Percentiles rank a stretch among this genome's conserved stretches.
These are phyloP conservation scores for Benthosema pterotum DNA, from an alignment of 2,797 vertebrate species.

Conservation along the genomic window DNA sequence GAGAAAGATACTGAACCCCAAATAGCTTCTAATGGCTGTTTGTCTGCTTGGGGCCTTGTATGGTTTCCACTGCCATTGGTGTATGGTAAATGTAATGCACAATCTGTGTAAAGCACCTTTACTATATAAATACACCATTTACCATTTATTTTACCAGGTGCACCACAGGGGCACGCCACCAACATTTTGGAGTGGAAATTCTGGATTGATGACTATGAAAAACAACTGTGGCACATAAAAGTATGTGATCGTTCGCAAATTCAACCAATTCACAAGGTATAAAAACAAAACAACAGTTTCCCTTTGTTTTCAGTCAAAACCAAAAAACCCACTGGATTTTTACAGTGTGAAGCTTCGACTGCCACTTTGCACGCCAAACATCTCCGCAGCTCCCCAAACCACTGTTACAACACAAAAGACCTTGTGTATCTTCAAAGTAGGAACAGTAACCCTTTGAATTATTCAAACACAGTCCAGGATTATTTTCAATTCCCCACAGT, in stretches of 20 bases:
- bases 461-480: conserved; percentile 19
- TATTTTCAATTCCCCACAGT: conserved; percentile 22
- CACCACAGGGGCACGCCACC: no score
- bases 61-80: no score
- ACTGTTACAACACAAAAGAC: conserved; percentile 21
- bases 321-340: conserved; percentile 8
- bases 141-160: no score
- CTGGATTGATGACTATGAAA: background rate
- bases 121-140: no score
- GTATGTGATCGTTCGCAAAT: no score
- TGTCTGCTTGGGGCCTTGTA: no score
- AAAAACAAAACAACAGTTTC: conserved; percentile 3
- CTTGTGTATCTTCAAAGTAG: conserved; percentile 16
- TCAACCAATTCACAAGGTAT: background rate
- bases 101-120: no score
- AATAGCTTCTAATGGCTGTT: no score
- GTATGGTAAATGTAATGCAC: no score
- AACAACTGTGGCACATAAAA: background rate
- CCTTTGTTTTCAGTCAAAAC: background rate
- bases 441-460: conserved; percentile 17
- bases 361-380: conserved; percentile 7
- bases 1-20: no score
- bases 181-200: background rate
- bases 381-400: conserved; percentile 2
- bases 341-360: background rate